Evolutionary conservation across 37 sponge, comb jelly and placozoan species (phyloP).

Genomic region (Bolinopsis microptera): DNA sequence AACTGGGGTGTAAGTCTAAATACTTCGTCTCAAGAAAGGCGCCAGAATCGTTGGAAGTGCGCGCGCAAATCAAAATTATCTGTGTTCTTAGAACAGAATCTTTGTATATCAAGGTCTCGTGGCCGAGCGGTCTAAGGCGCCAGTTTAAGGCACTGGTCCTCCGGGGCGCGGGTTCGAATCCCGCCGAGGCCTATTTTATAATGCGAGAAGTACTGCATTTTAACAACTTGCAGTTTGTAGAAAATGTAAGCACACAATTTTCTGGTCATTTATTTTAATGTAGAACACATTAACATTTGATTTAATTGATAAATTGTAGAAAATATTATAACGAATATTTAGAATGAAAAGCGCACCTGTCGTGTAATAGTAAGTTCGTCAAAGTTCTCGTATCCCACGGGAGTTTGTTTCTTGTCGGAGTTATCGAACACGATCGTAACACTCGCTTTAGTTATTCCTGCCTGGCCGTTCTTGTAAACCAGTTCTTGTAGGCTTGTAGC

Average conservation of each 20-base stretch:
- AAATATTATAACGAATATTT: no score
- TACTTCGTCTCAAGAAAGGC: no score
- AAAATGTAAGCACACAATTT: no score
- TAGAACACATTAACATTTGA: no score
- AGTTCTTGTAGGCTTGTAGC: constrained; percentile 96
- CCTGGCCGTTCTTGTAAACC: constrained; percentile 97
- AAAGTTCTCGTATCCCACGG: constrained; percentile 89
- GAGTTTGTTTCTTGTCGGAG: constrained; percentile 88
- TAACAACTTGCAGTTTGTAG: no score
- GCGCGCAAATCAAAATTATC: no score
- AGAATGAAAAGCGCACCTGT: constrained; percentile 23
- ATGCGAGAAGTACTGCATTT: no score
- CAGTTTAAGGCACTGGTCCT: constrained; percentile 63
- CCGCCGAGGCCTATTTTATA: constrained; percentile 62
- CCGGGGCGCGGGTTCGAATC: constrained; percentile 66
- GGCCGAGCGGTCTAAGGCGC: no score
- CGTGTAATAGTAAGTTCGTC: constrained; percentile 89
- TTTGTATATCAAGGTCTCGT: constrained; percentile 60
- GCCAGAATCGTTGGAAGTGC: no score
- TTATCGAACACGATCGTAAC: constrained; percentile 99
- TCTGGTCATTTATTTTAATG: no score
- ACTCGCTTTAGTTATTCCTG: constrained; percentile 96
- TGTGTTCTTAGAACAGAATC: no score
- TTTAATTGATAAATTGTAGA: no score
- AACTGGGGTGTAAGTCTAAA: neutral